phyloP scores from a whole-genome alignment of 2,888 invertebrate genomes.

The Alitta virens region DNA sequence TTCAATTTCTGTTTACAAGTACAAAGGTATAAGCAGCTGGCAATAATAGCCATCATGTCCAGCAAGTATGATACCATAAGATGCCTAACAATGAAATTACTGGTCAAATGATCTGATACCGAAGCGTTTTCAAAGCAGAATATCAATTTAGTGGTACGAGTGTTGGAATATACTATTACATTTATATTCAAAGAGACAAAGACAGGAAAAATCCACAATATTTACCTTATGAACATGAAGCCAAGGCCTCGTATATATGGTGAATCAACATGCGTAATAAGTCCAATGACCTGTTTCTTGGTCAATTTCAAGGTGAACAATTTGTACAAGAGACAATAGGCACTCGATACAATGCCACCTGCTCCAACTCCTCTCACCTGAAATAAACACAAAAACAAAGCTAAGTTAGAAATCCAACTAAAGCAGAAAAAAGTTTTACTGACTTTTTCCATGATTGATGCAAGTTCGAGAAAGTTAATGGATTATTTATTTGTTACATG shows the following conservation, averaged over 20 bases:
- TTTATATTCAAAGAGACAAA: too few relatives aligned
- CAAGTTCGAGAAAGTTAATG: background rate
- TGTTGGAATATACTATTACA: too few relatives aligned
- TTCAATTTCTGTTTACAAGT: too few relatives aligned
- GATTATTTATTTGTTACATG: background rate
- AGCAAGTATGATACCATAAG: too few relatives aligned
- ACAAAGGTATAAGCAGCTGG: too few relatives aligned
- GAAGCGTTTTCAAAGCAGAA: too few relatives aligned
- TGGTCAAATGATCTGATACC: too few relatives aligned
- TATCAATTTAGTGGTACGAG: too few relatives aligned
- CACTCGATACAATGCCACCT: constrained; percentile 99
- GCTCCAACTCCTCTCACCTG: constrained; percentile 97
- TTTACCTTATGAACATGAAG: constrained; percentile 72
- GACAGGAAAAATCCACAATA: background rate
- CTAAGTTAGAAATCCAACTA: background rate
- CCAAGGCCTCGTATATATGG: constrained; percentile 96
- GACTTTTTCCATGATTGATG: background rate
- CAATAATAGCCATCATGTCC: too few relatives aligned
- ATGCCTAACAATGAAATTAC: too few relatives aligned
- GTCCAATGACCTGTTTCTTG: constrained; percentile 94
- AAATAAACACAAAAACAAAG: constrained; percentile 8
- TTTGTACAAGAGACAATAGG: constrained; percentile 98
- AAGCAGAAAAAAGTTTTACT: background rate
- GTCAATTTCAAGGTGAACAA: constrained; percentile 93
- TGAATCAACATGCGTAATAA: constrained; percentile 92